Base-by-base conservation (phyloP, 2,888 invertebrate genomes). In the Timema podura region DNA sequence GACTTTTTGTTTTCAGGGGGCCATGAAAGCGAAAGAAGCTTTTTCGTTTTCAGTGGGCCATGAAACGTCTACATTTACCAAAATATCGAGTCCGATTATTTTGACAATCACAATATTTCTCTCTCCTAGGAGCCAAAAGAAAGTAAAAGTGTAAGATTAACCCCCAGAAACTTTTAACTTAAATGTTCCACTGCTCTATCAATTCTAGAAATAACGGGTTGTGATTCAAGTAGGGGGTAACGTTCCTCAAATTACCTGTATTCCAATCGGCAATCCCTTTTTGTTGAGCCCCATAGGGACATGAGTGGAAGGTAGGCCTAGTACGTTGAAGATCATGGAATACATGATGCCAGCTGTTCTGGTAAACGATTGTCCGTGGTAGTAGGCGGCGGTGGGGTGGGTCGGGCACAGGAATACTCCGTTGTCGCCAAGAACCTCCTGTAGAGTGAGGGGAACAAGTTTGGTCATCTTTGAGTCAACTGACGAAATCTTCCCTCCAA, bases 281-380 rank as follows among this genome's bases (percentile, higher is more conserved):
- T 76, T 77, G 73, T 85, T 83, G 2, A 88, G 76, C 0, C 91
- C 92, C 80, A 87, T 82, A 0, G 94, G 94, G 70, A 92, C 88
- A 73, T 89, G 86, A 3, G 91, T 89, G 15, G 89, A 87, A 1
- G 95, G 95, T 77, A 92, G 81, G 0, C 90, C 91, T 2, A 92
- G 83, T 5, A 90, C 81, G 81, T 93, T 93, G 78, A 88, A 87
- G 70, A 88, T 80, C 79, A 87, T 86, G 5, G 87, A 83, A 82
- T 91, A 92, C 67, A 85, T 78, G 54, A 86, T 86, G 72, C 87
- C 88, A 44, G 86, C 80, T 2, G 85, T 81, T 74, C 87, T 86
- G 57, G 86, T 80, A 74, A 85, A 79, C 73, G 89, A 87, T 72
- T 87, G 85, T 73, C 85, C 83, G 76, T 88, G 88, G 77, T 85